Base-by-base conservation (phyloP, 2,113 vertebrate species). In the Atractosteus spatula region DNA sequence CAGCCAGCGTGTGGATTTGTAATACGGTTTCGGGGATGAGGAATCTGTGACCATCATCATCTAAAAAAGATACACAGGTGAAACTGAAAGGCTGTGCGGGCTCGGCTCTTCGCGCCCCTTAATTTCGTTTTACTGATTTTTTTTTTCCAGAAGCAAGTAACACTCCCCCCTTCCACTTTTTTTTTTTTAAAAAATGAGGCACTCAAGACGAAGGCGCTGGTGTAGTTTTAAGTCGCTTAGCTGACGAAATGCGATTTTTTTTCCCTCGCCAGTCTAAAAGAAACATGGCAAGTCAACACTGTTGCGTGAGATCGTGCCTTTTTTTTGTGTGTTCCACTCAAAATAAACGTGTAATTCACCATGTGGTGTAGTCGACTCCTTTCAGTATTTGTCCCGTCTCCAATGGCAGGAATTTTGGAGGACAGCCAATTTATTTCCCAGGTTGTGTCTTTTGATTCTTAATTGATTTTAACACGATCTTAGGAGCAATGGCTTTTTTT, bases 51-150 rank as follows among this genome's bases (percentile, higher is more conserved):
- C 66, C 80, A 68, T 74, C 74, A 47, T 71, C 56, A 76, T 79
- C 78, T 76, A 69, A 43, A 43, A 68, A 75, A 64, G 56, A 55
- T 62, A 72, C 42, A 68, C 89, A 87, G 85, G 84, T 89, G 85
- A 51, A 51, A 51, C 47, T 5, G 47, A 10, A 7, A 51, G 47
- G 44, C 83, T 68, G 14, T 76, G 83, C 84, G 86, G 78, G 74
- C 72, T 70, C 66, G 51, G 29, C 56, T 67, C 57, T 57, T 65
- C 55, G 68, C 45, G 41, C 55, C 61, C 45, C 61, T 57, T 8
- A 41, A 56, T 76, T 56, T 45, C 14, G 43, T 61, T 71, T 43
- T 3, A 12, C 71, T 29, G 10, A 57, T 45, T 69, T 45, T 71
- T 69, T 71, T 13, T 51, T 45, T 41, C 11, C 41, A 61, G 70